phyloP scores from a whole-genome alignment of 2,888 invertebrate species.

The Acleris cristana region DNA sequence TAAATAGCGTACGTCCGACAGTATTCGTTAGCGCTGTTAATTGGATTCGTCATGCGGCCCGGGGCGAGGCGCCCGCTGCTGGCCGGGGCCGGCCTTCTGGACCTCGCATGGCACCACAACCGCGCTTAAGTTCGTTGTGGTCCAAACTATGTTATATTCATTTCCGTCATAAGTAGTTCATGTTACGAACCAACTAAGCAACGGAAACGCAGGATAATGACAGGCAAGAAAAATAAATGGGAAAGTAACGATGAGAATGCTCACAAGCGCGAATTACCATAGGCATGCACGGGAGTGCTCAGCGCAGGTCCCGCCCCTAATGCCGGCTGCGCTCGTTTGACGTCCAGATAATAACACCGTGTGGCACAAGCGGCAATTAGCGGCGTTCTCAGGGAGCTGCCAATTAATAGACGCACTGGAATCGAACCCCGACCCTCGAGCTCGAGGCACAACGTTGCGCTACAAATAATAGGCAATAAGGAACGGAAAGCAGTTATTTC shows the following conservation, averaged over 20 bases:
- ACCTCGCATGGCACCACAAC: slow-evolving; percentile 39
- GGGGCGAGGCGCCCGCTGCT: slow-evolving; percentile 48
- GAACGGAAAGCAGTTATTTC: slow-evolving; percentile 51
- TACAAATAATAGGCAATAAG: slow-evolving; percentile 49
- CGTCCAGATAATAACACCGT: slow-evolving; percentile 67
- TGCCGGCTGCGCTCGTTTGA: slow-evolving; percentile 57
- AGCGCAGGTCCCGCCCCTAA: slow-evolving; percentile 50
- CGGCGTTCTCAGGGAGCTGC: slow-evolving; percentile 61
- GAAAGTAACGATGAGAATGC: slow-evolving; percentile 52
- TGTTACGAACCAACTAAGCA: not conserved
- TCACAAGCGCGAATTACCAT: slow-evolving; percentile 59
- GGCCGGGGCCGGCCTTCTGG: slow-evolving; percentile 20
- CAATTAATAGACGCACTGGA: slow-evolving; percentile 66
- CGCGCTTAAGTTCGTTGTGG: slow-evolving; percentile 33
- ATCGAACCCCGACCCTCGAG: slow-evolving; percentile 47
- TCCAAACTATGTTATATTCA: not conserved
- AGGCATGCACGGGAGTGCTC: slow-evolving; percentile 56
- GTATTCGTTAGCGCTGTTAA: slow-evolving; percentile 75
- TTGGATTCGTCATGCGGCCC: slow-evolving; percentile 75
- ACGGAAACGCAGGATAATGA: slow-evolving; percentile 26
- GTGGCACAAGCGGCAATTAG: slow-evolving; percentile 60
- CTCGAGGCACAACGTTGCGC: slow-evolving; percentile 39
- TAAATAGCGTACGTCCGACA: slow-evolving; percentile 76
- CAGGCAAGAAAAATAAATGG: slow-evolving; percentile 25
- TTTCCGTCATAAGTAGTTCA: not conserved